These are phyloP conservation scores for Pinna nobilis DNA, from an alignment of 1,140 invertebrate genomes.

Conservation along the genomic window DNA sequence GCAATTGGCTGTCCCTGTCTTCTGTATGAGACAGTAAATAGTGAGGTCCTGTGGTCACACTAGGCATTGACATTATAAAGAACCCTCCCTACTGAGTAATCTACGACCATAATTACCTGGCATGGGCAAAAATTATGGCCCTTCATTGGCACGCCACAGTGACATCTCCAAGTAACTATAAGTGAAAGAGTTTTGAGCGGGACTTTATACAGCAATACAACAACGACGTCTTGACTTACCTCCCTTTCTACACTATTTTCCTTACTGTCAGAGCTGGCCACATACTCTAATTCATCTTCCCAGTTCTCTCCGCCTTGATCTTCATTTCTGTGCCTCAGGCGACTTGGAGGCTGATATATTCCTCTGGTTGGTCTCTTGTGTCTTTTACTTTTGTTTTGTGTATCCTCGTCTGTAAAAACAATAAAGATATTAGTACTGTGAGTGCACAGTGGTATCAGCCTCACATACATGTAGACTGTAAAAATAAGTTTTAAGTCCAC, in stretches of 20 bases:
- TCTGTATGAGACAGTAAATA: too few relatives aligned
- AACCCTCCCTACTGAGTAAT: not conserved
- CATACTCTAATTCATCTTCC: conserved; percentile 43
- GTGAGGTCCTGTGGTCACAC: too few relatives aligned
- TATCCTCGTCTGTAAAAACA: conserved; percentile 32
- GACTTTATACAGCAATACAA: not conserved
- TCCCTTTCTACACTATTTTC: conserved; percentile 57
- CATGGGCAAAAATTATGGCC: not conserved
- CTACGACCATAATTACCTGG: not conserved
- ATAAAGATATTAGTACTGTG: too few relatives aligned
- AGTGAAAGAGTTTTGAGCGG: not conserved
- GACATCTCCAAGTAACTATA: not conserved
- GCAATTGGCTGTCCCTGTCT: too few relatives aligned
- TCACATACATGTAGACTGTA: too few relatives aligned
- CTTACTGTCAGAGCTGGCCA: conserved; percentile 47
- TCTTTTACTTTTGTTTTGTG: conserved; percentile 28
- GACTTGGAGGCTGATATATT: conserved; percentile 56
- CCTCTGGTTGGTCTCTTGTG: conserved; percentile 49
- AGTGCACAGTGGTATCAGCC: too few relatives aligned
- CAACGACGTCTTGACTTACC: conserved; percentile 8
- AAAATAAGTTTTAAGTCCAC: too few relatives aligned
- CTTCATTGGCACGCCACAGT: not conserved
- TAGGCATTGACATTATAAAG: too few relatives aligned
- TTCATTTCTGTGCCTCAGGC: not conserved
- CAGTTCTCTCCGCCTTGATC: conserved; percentile 40